Evolutionary conservation across 2,888 invertebrate species (phyloP), one percentile per base, ranked within the genome.

Genomic region (Trichogramma evanescens): DNA sequence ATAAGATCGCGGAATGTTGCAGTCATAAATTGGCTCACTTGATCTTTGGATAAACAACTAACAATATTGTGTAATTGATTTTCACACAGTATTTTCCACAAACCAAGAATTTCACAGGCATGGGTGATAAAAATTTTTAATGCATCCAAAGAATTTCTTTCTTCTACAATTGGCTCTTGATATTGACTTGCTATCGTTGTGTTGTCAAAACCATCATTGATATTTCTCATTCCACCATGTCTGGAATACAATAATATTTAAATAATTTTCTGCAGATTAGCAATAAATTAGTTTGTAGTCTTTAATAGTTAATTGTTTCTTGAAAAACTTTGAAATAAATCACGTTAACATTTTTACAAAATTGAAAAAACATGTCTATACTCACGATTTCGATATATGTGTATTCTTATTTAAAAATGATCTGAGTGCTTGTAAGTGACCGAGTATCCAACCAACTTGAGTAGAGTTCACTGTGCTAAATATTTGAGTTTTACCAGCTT

Each of bases 31-130:
- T 83, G 81, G 67, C 81, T 81, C 64, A 84, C 81, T 64, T 82
- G 80, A 65, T 86, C 85, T 80, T 85, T 83, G 0, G 86, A 83
- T 43, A 93, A 75, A 67, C 86, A 84, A 58, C 83, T 85, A 6
- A 89, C 85, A 49, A 94, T 84, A 50, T 89, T 83, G 72, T 92
- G 90, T 74, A 97, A 89, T 74, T 94, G 93, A 78, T 97, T 95
- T 72, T 95, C 93, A 70, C 89, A 90, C 4, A 97, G 81, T 57
- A 97, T 88, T 74, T 91, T 91, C 95, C 97, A 96, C 50, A 99
- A 81, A 10, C 91, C 91, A 54, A 99, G 81, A 69, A 95, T 91
- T 81, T 98, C 96, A 73, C 91, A 89, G 2, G 90, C 86, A 74
- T 91, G 87, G 81, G 86, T 82, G 64, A 89, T 85, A 68, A 89